A percentile compares a stretch with the other conserved stretches of the same genome.
Evolutionary conservation across 2,113 vertebrate genomes (phyloP).

Genomic region (Atrichornis clamosus): DNA sequence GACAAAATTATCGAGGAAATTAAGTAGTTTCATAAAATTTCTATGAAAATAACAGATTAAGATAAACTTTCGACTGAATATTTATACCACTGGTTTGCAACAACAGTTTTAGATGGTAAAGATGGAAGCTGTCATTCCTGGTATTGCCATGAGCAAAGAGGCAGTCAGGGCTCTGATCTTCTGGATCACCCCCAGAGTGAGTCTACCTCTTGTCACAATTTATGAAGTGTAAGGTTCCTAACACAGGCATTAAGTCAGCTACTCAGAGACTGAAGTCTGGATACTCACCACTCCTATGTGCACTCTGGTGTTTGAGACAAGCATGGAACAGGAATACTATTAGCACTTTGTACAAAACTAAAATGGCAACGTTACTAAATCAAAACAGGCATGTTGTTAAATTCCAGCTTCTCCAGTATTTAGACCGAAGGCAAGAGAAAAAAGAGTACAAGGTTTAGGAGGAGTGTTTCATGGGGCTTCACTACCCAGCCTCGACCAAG

Average conservation of each 20-base stretch:
- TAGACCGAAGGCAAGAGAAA: fast-evolving
- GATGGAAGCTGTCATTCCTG: background rate
- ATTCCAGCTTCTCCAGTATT: background rate
- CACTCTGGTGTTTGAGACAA: background rate
- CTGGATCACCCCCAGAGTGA: background rate
- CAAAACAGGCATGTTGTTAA: background rate
- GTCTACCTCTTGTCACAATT: background rate
- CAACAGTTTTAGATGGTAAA: background rate
- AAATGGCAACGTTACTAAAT: background rate
- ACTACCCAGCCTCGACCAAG: background rate
- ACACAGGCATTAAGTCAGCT: background rate
- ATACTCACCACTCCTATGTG: background rate
- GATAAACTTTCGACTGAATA: background rate
- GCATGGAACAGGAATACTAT: background rate
- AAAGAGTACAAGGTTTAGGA: background rate
- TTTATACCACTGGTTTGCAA: background rate
- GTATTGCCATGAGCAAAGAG: background rate
- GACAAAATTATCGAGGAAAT: background rate
- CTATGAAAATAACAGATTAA: background rate
- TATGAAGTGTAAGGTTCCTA: background rate
- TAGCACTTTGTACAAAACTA: background rate
- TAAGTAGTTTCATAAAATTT: background rate
- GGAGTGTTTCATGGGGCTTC: background rate
- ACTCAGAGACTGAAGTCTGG: background rate
- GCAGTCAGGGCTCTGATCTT: background rate